Conservation (phyloP, 2,113 vertebrate species). For the Trichechus manatus region DNA sequence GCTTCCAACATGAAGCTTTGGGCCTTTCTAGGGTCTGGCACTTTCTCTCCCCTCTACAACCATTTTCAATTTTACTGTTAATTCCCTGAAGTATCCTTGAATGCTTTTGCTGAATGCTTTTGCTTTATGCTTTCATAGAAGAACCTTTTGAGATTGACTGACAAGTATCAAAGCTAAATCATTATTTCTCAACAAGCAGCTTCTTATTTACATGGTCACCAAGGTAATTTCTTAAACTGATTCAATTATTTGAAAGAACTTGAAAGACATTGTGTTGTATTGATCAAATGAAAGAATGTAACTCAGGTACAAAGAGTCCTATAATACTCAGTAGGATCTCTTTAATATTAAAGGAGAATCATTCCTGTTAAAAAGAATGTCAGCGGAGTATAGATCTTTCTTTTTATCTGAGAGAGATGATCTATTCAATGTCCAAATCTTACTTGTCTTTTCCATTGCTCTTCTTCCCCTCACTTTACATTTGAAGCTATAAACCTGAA, state of each 20-base stretch:
- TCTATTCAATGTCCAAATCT: not conserved
- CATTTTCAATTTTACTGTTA: conserved; percentile 58
- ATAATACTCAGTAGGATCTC: not conserved
- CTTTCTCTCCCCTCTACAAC: conserved; percentile 2
- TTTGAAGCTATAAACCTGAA: conserved; percentile 28
- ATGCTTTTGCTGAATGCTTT: conserved; percentile 43
- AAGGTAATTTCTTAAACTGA: conserved; percentile 42
- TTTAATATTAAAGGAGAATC: conserved; percentile 34
- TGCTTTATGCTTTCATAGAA: conserved; percentile 50
- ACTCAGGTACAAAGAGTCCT: not conserved
- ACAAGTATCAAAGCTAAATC: conserved; percentile 28
- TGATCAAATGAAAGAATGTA: conserved; percentile 42
- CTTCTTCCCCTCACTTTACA: not conserved
- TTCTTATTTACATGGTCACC: conserved; percentile 55
- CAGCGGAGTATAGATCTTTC: not conserved
- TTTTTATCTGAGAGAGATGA: not conserved
- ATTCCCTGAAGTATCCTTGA: conserved; percentile 56
- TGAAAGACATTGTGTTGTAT: conserved; percentile 27
- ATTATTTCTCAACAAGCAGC: conserved; percentile 42
- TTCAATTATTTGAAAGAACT: conserved; percentile 68
- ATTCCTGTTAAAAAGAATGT: not conserved
- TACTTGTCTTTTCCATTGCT: not conserved
- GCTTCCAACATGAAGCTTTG: not conserved
- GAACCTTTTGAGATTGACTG: conserved; percentile 30
- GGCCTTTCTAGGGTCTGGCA: not conserved